phyloP scores from a whole-genome alignment of 1,140 invertebrate species.

The Halyomorpha halys region DNA sequence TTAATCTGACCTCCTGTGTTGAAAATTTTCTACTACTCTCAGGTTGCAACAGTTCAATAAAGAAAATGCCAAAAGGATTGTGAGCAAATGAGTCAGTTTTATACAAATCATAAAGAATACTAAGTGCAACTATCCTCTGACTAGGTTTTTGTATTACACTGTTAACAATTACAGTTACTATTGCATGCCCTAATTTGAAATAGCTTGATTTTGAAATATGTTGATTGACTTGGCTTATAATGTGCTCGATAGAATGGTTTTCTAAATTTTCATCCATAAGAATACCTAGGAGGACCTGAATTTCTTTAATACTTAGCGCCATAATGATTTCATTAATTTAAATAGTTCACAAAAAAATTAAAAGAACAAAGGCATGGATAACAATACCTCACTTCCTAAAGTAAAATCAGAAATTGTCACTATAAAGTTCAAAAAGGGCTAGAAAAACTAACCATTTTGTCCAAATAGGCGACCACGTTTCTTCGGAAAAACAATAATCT shows the following conservation, averaged over 20 bases:
- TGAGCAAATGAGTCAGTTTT: conserved; percentile 51
- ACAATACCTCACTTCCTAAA: no score
- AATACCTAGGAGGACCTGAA: conserved; percentile 36
- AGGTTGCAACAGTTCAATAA: conserved; percentile 46
- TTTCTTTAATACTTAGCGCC: conserved; percentile 8
- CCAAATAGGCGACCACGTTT: no score
- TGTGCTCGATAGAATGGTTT: conserved; percentile 49
- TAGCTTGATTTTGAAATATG: conserved; percentile 26
- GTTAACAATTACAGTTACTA: conserved; percentile 60
- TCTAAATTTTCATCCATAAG: conserved; percentile 54
- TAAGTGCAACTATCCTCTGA: conserved; percentile 56
- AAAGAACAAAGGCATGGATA: no score
- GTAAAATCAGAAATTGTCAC: no score
- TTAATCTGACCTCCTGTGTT: conserved; percentile 46
- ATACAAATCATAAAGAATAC: conserved; percentile 64
- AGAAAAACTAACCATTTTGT: no score
- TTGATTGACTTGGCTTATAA: conserved; percentile 59
- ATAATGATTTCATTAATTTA: background rate
- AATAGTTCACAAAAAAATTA: no score
- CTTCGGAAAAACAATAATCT: no score
- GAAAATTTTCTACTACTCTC: conserved; percentile 44
- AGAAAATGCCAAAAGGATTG: conserved; percentile 62
- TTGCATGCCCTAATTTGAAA: conserved; percentile 45
- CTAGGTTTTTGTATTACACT: conserved; percentile 52
- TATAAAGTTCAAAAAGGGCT: no score